These are phyloP conservation scores for Patella vulgata DNA, from an alignment of 1,140 invertebrate species.

Conservation along the genomic window DNA sequence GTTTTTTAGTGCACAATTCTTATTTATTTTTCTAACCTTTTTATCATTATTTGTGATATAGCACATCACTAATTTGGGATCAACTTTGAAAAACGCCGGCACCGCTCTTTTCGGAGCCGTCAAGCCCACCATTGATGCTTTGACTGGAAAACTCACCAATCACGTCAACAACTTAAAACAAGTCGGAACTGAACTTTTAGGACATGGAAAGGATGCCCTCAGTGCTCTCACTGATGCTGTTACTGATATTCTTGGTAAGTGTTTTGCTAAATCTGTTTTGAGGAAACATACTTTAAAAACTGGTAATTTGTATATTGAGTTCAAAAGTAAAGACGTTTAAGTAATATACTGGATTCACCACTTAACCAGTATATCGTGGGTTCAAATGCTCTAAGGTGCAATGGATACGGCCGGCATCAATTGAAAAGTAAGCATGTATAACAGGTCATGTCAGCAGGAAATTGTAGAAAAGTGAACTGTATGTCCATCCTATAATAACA, in stretches of 20 bases:
- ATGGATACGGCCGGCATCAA: no score
- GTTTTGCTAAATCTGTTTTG: no score
- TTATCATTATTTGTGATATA: background rate
- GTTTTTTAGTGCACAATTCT: background rate
- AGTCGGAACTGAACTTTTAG: background rate
- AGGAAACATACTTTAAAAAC: no score
- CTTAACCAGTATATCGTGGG: background rate
- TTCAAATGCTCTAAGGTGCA: background rate
- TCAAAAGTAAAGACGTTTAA: background rate
- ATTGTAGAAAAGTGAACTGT: background rate
- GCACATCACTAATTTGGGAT: conserved; percentile 2
- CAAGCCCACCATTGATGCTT: conserved; percentile 5
- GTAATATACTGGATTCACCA: background rate
- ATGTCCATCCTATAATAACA: background rate
- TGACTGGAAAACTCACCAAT: background rate
- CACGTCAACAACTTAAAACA: conserved; percentile 3
- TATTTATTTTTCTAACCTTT: background rate
- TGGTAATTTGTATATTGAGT: background rate
- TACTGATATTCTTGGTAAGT: conserved; percentile 7
- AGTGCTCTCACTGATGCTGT: background rate
- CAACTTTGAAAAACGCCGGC: background rate
- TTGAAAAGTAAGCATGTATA: background rate
- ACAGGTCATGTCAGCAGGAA: background rate
- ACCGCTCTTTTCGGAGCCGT: background rate
- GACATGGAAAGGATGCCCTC: conserved; percentile 9